Base-by-base conservation (phyloP, 92 coral and sea anemone genomes). In the Paramuricea clavata region DNA sequence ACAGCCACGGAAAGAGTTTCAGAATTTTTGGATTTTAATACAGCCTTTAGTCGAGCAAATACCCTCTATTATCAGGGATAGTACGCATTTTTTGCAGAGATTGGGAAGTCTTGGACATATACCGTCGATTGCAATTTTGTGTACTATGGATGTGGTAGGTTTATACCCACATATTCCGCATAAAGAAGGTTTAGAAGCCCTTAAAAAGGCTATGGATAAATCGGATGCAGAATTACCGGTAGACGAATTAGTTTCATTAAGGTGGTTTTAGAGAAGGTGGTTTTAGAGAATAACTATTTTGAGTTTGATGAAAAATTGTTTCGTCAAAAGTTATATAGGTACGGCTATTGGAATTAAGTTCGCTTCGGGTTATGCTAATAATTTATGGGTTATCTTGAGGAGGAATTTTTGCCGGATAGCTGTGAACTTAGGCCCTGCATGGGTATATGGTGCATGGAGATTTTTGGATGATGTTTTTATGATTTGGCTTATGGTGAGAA, bases 401-500 rank as follows among this genome's bases (percentile, higher is more conserved):
- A 39, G 10, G 10, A 39, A 39, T 39, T 39, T 39, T 10, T 39
- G 44, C 10, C 10, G 44, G n/a, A n/a, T n/a, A 39, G 5, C 4
- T 39, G 44, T 39, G 10, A 39, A 39, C 4, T 39, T 39, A 39
- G 10, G 10, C 44, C 44, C n/a, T n/a, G n/a, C n/a, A 39, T 39
- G 44, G 44, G 44, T 10, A 4, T 39, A 10, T n/a, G n/a, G n/a
- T n/a, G n/a, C n/a, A 10, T 10, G 44, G 44, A 4, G 4, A 10
- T 39, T 39, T 39, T 39, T 39, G 44, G 44, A 39, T 39, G 44
- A 87, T 32, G 49, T 87, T 41, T 88, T 88, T 74, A 72, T 82
- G 71, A 35, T 88, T 8, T 82, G 91, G 91, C 75, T 69, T 21
- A 70, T 81, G 74, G 68, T 28, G 50, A 60, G 76, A 71, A 3